A percentile compares a stretch with the other conserved stretches of the same genome.
These are phyloP conservation scores for Chanos chanos DNA, from an alignment of 2,797 vertebrate species.

Conservation along the genomic window DNA sequence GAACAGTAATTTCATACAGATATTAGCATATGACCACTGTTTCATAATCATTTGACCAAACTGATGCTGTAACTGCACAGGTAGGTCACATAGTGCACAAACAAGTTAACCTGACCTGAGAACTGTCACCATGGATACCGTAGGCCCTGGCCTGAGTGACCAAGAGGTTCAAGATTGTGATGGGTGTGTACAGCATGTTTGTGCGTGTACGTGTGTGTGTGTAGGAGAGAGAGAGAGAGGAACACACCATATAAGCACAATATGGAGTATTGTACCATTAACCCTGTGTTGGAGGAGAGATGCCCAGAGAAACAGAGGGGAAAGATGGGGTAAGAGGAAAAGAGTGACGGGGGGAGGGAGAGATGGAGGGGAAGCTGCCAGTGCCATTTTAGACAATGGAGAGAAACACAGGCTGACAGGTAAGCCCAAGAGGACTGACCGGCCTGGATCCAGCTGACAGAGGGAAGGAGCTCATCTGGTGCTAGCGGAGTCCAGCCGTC, in stretches of 20 bases:
- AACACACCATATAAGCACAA: slow-evolving; percentile 5
- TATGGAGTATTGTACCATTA: slow-evolving; percentile 20
- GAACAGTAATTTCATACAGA: neutral
- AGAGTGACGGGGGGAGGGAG: slow-evolving; percentile 58
- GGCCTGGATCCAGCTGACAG: slow-evolving; percentile 73
- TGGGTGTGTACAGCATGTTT: no score
- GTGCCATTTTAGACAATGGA: slow-evolving; percentile 60
- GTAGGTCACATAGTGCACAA: no score
- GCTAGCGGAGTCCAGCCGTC: slow-evolving; percentile 59
- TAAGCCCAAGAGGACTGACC: slow-evolving; percentile 74
- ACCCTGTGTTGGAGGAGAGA: neutral
- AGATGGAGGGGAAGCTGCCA: slow-evolving; percentile 65
- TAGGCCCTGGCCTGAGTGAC: no score
- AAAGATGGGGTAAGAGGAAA: slow-evolving; percentile 36
- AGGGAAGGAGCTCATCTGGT: slow-evolving; percentile 68
- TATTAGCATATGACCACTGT: neutral
- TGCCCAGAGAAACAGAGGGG: slow-evolving; percentile 2
- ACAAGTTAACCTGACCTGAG: no score
- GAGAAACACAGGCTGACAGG: slow-evolving; percentile 73
- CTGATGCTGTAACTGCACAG: no score
- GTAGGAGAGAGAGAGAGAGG: neutral
- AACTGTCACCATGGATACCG: no score
- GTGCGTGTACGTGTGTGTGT: no score
- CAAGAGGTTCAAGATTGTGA: no score
- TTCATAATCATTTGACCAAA: no score